Evolutionary conservation across 2,888 invertebrate genomes (phyloP).

Genomic region (Elmis aenea): DNA sequence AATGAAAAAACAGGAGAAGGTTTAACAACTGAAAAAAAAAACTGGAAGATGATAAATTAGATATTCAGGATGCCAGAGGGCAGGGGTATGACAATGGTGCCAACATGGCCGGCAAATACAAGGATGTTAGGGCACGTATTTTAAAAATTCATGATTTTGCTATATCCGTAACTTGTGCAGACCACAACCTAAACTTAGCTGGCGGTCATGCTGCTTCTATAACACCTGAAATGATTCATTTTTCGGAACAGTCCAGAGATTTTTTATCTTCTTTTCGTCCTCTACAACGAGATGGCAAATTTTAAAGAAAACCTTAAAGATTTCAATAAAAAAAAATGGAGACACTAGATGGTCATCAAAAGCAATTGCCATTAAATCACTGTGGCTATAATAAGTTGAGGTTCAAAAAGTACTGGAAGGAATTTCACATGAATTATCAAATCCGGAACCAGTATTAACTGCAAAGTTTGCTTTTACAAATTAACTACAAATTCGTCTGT

Average conservation of each 20-base stretch:
- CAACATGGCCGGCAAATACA: constrained; percentile 7
- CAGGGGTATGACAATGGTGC: constrained; percentile 10
- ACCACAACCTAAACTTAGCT: constrained; percentile 11
- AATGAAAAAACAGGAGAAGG: constrained; percentile 7
- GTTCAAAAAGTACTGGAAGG: too few species aligned
- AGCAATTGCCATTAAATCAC: too few species aligned
- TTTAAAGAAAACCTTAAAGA: too few species aligned
- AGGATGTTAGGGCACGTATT: constrained; percentile 6
- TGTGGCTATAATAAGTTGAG: too few species aligned
- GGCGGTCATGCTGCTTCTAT: constrained; percentile 5
- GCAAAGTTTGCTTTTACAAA: too few species aligned
- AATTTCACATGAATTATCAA: too few species aligned
- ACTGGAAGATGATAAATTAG: constrained; percentile 8
- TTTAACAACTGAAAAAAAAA: constrained; percentile 4
- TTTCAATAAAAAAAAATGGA: too few species aligned
- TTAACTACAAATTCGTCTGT: too few species aligned
- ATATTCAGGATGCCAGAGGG: too few species aligned
- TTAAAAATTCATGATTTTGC: not conserved
- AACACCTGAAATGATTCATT: constrained; percentile 5
- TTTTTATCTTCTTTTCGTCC: constrained; percentile 12
- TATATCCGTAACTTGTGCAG: constrained; percentile 8
- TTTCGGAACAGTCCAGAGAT: constrained; percentile 11
- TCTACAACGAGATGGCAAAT: too few species aligned
- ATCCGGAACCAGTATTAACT: too few species aligned
- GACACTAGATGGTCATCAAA: too few species aligned